Conservation (phyloP, 2,113 vertebrate species). For the Ptilorrhoa leucosticta region DNA sequence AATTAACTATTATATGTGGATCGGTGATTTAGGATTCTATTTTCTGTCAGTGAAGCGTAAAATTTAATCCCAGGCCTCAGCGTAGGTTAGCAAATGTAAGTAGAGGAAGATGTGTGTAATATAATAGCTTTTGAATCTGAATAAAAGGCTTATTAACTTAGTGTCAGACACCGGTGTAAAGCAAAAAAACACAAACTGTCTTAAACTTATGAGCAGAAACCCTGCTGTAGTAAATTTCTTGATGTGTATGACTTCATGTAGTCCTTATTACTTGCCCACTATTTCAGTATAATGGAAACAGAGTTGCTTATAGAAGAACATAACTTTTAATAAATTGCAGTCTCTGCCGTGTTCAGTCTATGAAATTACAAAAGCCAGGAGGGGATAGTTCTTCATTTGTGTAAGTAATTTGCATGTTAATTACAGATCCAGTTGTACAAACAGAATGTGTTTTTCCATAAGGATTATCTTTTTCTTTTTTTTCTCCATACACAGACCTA, state of each 20-base stretch:
- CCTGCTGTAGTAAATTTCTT: background rate
- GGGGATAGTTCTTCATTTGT: background rate
- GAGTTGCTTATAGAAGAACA: background rate
- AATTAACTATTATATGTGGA: conserved; percentile 26
- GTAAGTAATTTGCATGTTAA: conserved; percentile 1
- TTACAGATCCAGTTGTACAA: background rate
- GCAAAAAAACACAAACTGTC: background rate
- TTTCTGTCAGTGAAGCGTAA: conserved; percentile 64
- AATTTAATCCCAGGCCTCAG: conserved; percentile 52
- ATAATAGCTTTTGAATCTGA: conserved; percentile 55
- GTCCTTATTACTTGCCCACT: background rate
- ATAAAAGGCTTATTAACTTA: conserved; percentile 30
- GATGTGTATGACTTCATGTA: background rate
- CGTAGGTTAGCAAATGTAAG: conserved; percentile 12
- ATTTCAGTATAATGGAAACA: background rate
- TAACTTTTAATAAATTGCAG: background rate
- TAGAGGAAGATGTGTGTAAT: conserved; percentile 44
- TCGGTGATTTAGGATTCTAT: conserved; percentile 49
- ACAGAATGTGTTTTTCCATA: background rate
- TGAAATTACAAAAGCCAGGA: background rate
- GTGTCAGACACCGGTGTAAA: conserved; percentile 4
- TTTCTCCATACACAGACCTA: background rate
- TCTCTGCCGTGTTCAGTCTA: background rate
- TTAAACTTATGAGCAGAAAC: background rate
- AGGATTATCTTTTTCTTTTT: background rate